phyloP scores from a whole-genome alignment of 2,797 vertebrate species.

The Lacerta viridis region DNA sequence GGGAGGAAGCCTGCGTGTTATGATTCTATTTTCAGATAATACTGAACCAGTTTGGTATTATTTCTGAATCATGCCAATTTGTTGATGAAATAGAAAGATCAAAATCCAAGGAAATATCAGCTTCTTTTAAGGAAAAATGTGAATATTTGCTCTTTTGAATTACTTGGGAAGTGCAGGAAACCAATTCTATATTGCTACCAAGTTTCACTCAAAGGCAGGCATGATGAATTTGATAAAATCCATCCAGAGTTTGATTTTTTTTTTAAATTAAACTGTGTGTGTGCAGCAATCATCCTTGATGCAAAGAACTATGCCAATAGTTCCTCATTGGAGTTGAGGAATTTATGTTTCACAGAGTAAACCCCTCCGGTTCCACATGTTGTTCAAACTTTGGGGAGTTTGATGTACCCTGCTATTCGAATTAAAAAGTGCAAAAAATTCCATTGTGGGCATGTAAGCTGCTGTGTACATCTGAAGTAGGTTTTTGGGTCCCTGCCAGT shows the following conservation, averaged over 20 bases:
- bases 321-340: neutral
- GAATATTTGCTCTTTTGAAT: no score
- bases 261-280: neutral
- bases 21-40: no score
- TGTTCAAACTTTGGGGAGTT: neutral
- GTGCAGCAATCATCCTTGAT: neutral
- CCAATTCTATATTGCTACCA: neutral
- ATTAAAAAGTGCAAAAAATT: neutral
- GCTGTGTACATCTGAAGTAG: neutral
- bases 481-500: neutral
- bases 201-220: neutral
- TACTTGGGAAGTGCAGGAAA: no score
- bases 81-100: no score
- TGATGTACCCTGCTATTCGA: neutral
- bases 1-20: no score
- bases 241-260: neutral
- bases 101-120: no score
- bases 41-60: no score
- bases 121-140: no score
- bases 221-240: neutral
- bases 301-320: neutral
- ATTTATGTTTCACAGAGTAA: neutral
- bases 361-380: neutral
- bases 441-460: neutral
- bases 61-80: no score